A percentile compares a stretch with the other conserved stretches of the same genome.
These are phyloP conservation scores for Meteorus cinctellus DNA, from an alignment of 2,888 invertebrate species.

Conservation along the genomic window DNA sequence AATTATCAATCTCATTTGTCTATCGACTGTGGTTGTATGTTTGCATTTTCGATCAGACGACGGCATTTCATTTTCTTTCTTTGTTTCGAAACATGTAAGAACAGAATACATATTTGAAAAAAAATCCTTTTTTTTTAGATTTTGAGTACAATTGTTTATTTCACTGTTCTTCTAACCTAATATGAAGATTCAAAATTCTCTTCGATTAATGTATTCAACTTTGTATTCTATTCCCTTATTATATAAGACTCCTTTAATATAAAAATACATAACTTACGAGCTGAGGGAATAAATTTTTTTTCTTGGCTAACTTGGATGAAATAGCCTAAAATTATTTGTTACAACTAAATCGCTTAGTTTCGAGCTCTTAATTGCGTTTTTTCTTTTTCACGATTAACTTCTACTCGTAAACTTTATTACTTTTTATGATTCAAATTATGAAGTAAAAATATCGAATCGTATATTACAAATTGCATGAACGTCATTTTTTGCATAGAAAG, in stretches of 20 bases:
- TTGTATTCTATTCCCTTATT: constrained; percentile 36
- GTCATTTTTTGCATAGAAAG: constrained; percentile 54
- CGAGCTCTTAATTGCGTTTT: constrained; percentile 49
- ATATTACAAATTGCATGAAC: constrained; percentile 60
- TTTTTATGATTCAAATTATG: constrained; percentile 61
- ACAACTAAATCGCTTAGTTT: constrained; percentile 68
- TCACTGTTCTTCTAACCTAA: constrained; percentile 53
- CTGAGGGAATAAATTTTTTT: constrained; percentile 66
- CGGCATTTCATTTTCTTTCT: constrained; percentile 53
- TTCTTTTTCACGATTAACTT: constrained; percentile 33
- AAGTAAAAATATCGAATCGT: constrained; percentile 66
- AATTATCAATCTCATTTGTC: constrained; percentile 41
- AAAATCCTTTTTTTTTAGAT: constrained; percentile 53
- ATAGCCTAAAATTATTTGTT: constrained; percentile 68
- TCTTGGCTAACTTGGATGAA: constrained; percentile 65
- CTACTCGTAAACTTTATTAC: constrained; percentile 40
- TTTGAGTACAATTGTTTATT: constrained; percentile 43
- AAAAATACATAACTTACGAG: constrained; percentile 74
- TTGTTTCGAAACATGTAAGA: constrained; percentile 63
- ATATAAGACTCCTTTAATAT: constrained; percentile 73
- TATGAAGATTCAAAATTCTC: constrained; percentile 58
- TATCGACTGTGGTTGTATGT: constrained; percentile 63
- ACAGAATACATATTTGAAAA: constrained; percentile 66
- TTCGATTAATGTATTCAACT: constrained; percentile 19
- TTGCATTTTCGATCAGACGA: constrained; percentile 64